Percentiles rank a stretch among this genome's conserved stretches.
These are phyloP conservation scores for Druceiella hillmani DNA, from an alignment of 2,888 invertebrate species.

Conservation along the genomic window DNA sequence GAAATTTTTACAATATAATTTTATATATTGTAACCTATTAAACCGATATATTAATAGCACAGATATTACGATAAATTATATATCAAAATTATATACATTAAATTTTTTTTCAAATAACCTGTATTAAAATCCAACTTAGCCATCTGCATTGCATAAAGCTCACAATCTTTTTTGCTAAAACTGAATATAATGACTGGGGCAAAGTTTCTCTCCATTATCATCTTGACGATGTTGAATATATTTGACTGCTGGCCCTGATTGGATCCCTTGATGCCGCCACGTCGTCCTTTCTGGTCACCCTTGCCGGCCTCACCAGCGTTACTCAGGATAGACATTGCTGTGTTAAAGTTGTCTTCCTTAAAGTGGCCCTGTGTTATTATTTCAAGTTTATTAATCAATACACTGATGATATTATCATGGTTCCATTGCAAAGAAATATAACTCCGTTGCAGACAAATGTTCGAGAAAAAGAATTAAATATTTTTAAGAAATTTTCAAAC, in stretches of 20 bases:
- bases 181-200: slow-evolving; percentile 99
- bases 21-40: too few species aligned
- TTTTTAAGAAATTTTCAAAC: slow-evolving; percentile 4
- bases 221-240: slow-evolving; percentile 96
- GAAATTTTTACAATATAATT: too few species aligned
- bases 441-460: not conserved
- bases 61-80: too few species aligned
- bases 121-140: slow-evolving; percentile 96
- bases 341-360: slow-evolving; percentile 94
- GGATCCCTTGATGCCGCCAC: slow-evolving; percentile 63
- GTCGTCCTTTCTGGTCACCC: slow-evolving; percentile 72
- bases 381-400: not conserved
- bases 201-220: slow-evolving; percentile 97
- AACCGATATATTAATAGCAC: too few species aligned
- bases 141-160: slow-evolving; percentile 94
- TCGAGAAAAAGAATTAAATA: not conserved
- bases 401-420: not conserved
- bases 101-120: too few species aligned
- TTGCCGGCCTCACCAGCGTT: slow-evolving; percentile 78
- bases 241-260: slow-evolving; percentile 67
- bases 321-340: slow-evolving; percentile 91
- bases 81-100: too few species aligned
- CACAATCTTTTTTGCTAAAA: slow-evolving; percentile 98
- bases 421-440: too few species aligned
- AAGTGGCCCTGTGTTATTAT: slow-evolving; percentile 68